phyloP scores from a whole-genome alignment of 92 coral and sea anemone species.

The Heliopora coerulea region DNA sequence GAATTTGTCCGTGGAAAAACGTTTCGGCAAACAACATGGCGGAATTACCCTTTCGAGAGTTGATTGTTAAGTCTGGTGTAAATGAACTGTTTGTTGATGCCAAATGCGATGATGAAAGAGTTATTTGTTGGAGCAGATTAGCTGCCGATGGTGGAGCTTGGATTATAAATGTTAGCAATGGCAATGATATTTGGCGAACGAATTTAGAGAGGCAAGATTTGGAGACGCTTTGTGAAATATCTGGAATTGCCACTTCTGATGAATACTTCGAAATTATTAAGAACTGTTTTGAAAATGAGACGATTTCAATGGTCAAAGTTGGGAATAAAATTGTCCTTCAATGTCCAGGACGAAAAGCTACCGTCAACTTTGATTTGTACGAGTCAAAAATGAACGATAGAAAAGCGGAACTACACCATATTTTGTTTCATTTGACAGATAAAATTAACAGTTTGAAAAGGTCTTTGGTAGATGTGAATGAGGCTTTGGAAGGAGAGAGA shows the following conservation, averaged over 20 bases:
- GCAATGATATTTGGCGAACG: conserved; percentile 24
- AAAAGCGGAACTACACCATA: conserved; percentile 6
- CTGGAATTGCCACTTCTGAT: background rate
- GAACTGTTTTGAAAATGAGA: conserved; percentile 3
- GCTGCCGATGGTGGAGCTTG: background rate
- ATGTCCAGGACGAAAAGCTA: background rate
- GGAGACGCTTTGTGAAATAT: background rate
- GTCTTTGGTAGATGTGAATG: background rate
- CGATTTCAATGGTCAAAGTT: conserved; percentile 9
- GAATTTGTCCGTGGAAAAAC: background rate
- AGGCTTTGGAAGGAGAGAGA: conserved; percentile 7
- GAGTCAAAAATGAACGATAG: conserved; percentile 25
- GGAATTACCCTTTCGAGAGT: background rate
- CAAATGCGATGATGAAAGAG: conserved; percentile 19
- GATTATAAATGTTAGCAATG: conserved; percentile 17
- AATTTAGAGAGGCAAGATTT: conserved; percentile 9
- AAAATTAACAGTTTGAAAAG: conserved; percentile 14
- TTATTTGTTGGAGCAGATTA: conserved; percentile 28
- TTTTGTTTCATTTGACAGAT: conserved; percentile 30
- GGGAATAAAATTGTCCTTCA: conserved; percentile 17
- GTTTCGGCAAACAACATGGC: conserved; percentile 11
- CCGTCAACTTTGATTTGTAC: conserved; percentile 16
- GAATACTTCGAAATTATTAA: background rate
- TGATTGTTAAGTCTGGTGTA: conserved; percentile 3
- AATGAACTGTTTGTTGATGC: conserved; percentile 33